A percentile compares a stretch with the other conserved stretches of the same genome.
These are phyloP conservation scores for Drosophila ohnishii DNA, from an alignment of 1,140 invertebrate species.

Conservation along the genomic window DNA sequence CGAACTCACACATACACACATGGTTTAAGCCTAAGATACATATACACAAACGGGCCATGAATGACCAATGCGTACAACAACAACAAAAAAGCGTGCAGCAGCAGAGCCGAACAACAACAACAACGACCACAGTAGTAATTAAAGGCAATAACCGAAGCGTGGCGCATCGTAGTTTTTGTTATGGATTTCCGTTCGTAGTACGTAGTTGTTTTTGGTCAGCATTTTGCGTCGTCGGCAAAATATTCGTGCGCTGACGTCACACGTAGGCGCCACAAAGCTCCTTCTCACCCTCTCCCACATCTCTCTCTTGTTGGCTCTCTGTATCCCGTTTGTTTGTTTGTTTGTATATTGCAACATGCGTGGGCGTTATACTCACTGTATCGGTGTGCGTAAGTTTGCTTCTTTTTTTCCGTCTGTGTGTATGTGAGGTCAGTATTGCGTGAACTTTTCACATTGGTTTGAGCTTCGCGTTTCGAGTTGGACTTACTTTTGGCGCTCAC, in stretches of 20 bases:
- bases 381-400: slow-evolving; percentile 7
- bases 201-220: slow-evolving; percentile 45
- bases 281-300: slow-evolving; percentile 7
- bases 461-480: neutral
- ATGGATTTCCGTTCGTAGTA: slow-evolving; percentile 66
- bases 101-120: slow-evolving; percentile 12
- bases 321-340: slow-evolving; percentile 43
- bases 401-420: slow-evolving; percentile 15
- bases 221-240: slow-evolving; percentile 67
- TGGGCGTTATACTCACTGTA: slow-evolving; percentile 66
- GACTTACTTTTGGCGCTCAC: slow-evolving; percentile 13
- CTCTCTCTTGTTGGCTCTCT: slow-evolving; percentile 1
- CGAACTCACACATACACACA: slow-evolving; percentile 34
- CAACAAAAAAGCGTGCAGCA: slow-evolving; percentile 21
- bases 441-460: slow-evolving; percentile 58
- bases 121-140: slow-evolving; percentile 63
- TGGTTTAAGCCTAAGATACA: slow-evolving; percentile 1
- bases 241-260: slow-evolving; percentile 71
- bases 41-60: slow-evolving; percentile 55
- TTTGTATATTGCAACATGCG: slow-evolving; percentile 65
- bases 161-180: slow-evolving; percentile 71
- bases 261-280: slow-evolving; percentile 59
- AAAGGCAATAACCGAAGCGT: slow-evolving; percentile 79
- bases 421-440: slow-evolving; percentile 59
- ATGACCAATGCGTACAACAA: slow-evolving; percentile 69